These are phyloP conservation scores for Corbicula japonica DNA, from an alignment of 2,888 invertebrate genomes.

Conservation along the genomic window DNA sequence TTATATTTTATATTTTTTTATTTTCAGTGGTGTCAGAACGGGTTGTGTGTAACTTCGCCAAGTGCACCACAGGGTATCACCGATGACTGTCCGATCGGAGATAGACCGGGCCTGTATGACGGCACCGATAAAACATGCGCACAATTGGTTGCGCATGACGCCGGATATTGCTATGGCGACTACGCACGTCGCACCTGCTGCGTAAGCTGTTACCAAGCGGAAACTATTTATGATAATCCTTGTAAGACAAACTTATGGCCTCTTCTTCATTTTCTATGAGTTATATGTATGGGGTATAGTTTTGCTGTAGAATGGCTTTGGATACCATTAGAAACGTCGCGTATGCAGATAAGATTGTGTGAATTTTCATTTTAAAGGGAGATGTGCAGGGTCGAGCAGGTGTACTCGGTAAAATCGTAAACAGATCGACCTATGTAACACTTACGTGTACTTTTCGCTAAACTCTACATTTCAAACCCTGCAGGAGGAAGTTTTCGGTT, in stretches of 20 bases:
- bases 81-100: conserved; percentile 73
- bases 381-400: no score
- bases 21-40: conserved; percentile 69
- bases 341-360: background rate
- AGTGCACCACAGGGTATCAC: conserved; percentile 47
- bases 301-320: background rate
- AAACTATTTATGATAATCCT: conserved; percentile 56
- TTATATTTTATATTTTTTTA: no score
- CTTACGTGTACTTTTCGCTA: no score
- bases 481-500: no score
- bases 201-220: conserved; percentile 63
- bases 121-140: conserved; percentile 56
- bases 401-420: no score
- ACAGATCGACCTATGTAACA: no score
- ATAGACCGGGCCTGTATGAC: conserved; percentile 61
- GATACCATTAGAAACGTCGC: background rate
- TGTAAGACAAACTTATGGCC: no score
- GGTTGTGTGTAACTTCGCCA: conserved; percentile 58
- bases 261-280: background rate
- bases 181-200: conserved; percentile 68
- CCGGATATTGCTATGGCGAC: conserved; percentile 65
- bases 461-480: no score
- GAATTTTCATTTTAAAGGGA: background rate
- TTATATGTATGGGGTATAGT: background rate
- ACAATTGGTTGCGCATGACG: conserved; percentile 32